Evolutionary conservation across 2,888 invertebrate species (phyloP), one percentile per base, ranked within the genome.

Genomic region (Spialia ferax): DNA sequence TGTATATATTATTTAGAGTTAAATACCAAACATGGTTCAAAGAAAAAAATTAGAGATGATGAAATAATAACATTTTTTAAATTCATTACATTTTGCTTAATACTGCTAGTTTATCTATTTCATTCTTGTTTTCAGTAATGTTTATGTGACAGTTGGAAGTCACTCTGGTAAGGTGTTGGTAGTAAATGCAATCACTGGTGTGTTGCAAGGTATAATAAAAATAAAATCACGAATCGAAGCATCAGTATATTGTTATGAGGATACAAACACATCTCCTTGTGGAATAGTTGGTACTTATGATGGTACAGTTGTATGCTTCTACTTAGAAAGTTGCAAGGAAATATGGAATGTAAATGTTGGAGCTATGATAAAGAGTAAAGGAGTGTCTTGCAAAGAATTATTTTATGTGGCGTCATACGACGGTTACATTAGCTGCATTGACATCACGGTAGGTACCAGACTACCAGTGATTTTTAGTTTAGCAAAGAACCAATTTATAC

Each of bases 281-380:
- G 95, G 96, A 0, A 91, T 96, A 68, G 95, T 97, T 20, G 98
- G 98, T 18, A 96, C 97, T 70, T 97, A 97, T 83, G 96, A 98
- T 86, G 96, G 96, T 5, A 91, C 91, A 13, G 82, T 98, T 1
- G 96, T 97, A 73, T 96, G 96, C 73, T 90, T 97, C 70, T 80
- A 94, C 56, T 79, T 95, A 2, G 82, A 88, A 29, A 89, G 84
- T 65, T 96, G 95, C 59, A 74, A 83, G 38, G 92, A 95, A 59
- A 69, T 89, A 48, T 97, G 97, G 97, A 92, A 88, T 72, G 95
- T 93, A 73, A 84, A 91, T 76, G 95, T 97, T 4, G 89, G 86
- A 0, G 94, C 94, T 50, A 94, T 95, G 86, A 94, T 97, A 13
- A 97, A 97, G 87, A 95, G 96, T 80, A 91, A 89, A 80, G 90